A percentile compares a stretch with the other conserved stretches of the same genome.
phyloP scores from a whole-genome alignment of 2,888 invertebrate species.

The Eremobia ochroleuca region DNA sequence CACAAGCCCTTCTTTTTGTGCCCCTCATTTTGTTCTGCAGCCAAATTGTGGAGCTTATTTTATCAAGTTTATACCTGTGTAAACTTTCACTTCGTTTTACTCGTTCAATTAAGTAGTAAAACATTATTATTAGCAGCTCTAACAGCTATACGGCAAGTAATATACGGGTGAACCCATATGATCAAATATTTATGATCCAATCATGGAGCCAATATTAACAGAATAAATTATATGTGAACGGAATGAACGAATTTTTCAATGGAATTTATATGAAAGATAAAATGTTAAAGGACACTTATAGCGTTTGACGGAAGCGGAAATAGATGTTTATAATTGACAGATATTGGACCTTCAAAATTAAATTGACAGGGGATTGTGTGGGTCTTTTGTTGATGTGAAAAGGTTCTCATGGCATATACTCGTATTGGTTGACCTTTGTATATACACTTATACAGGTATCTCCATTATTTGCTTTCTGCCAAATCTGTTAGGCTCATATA shows the following conservation, averaged over 20 bases:
- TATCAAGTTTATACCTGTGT: neutral
- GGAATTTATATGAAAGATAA: neutral
- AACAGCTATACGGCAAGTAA: neutral
- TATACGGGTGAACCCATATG: neutral
- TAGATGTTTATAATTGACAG: constrained; percentile 8
- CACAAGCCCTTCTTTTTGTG: no score
- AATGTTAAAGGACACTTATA: constrained; percentile 20
- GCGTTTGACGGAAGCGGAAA: constrained; percentile 42
- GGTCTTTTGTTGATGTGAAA: constrained; percentile 8
- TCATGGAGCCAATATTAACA: neutral
- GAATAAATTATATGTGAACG: neutral
- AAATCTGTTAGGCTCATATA: neutral
- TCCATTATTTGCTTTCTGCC: neutral
- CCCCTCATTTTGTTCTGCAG: no score
- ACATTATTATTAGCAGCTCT: constrained; percentile 4
- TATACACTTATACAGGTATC: neutral
- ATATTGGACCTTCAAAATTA: constrained; percentile 7
- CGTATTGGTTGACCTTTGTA: neutral
- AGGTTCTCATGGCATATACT: neutral
- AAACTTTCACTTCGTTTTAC: neutral
- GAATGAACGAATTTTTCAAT: neutral
- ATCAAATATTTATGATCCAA: constrained; percentile 7
- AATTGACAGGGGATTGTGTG: constrained; percentile 28
- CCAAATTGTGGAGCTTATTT: neutral
- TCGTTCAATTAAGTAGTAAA: neutral